Conservation (phyloP, 2,113 vertebrate species). For the Serranochromis macrocephalus region DNA sequence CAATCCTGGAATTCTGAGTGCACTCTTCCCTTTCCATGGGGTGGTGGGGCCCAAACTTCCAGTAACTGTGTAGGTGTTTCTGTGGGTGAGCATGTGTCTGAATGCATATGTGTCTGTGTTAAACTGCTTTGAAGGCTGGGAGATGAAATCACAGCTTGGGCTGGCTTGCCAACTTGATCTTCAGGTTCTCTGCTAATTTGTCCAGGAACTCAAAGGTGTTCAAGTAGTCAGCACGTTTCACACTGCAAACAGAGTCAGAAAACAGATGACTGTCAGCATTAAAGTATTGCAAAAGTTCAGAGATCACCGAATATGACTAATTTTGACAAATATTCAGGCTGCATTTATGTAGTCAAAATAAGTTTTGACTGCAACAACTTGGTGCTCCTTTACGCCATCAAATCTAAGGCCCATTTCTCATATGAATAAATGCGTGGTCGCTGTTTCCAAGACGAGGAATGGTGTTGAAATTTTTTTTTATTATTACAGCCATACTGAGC, state of each 20-base stretch:
- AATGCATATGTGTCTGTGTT: background rate
- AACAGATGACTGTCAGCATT: background rate
- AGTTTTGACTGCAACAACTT: background rate
- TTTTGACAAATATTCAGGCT: background rate
- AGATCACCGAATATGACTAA: background rate
- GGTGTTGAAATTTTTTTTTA: accelerated
- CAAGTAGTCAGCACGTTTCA: constrained; percentile 86
- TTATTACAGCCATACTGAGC: background rate
- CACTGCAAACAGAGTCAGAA: constrained; percentile 59
- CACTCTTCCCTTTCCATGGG: background rate
- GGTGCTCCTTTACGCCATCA: background rate
- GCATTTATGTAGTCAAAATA: background rate
- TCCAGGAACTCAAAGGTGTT: constrained; percentile 97
- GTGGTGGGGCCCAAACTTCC: background rate
- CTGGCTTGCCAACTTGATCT: constrained; percentile 76
- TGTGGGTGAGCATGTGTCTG: background rate
- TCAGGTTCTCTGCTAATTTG: constrained; percentile 93
- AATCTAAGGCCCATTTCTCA: background rate
- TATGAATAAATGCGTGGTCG: no score
- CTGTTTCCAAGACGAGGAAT: background rate
- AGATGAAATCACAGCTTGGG: constrained; percentile 77
- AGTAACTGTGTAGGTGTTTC: background rate
- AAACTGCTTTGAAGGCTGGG: background rate
- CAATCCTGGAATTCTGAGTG: background rate
- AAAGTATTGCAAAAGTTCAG: background rate